A percentile compares a stretch with the other conserved stretches of the same genome.
These are phyloP conservation scores for Xyliphius kryptos DNA, from an alignment of 2,113 vertebrate species.

Conservation along the genomic window DNA sequence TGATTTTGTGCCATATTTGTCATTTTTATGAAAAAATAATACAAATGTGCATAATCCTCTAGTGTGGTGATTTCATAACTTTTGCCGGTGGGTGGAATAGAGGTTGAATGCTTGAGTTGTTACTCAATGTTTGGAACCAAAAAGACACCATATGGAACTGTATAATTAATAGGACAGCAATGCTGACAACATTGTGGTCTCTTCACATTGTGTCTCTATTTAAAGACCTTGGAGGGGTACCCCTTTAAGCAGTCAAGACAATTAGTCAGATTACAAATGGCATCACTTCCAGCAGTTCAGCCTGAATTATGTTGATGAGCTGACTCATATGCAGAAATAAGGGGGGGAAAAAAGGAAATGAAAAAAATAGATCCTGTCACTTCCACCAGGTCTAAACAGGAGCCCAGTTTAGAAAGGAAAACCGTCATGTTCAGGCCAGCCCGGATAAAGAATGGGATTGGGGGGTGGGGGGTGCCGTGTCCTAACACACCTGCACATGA, in stretches of 20 bases:
- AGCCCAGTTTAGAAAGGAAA: conserved; percentile 17
- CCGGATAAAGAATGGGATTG: background rate
- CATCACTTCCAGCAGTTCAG: conserved; percentile 7
- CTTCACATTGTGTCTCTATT: conserved; percentile 15
- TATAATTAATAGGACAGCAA: conserved; percentile 10
- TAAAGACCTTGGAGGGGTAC: background rate
- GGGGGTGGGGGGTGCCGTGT: background rate
- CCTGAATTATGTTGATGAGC: conserved; percentile 14
- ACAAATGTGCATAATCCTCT: too few relatives aligned
- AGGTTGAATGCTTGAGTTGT: background rate
- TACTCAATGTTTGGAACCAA: conserved; percentile 3
- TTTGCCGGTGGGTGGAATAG: background rate
- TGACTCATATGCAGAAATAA: conserved; percentile 17
- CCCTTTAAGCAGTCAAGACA: conserved; percentile 10
- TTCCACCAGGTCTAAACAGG: conserved; percentile 18
- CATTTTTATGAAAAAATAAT: too few relatives aligned
- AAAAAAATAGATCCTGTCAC: conserved; percentile 32
- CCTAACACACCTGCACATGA: conserved; percentile 15
- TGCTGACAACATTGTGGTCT: conserved; percentile 13
- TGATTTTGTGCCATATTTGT: too few relatives aligned
- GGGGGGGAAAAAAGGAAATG: conserved; percentile 18
- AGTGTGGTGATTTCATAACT: too few relatives aligned
- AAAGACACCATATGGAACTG: conserved; percentile 2
- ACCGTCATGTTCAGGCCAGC: conserved; percentile 20
- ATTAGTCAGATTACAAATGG: conserved; percentile 27